Evolutionary conservation across 2,113 vertebrate species (phyloP).

Genomic region (Harpagus bidentatus): DNA sequence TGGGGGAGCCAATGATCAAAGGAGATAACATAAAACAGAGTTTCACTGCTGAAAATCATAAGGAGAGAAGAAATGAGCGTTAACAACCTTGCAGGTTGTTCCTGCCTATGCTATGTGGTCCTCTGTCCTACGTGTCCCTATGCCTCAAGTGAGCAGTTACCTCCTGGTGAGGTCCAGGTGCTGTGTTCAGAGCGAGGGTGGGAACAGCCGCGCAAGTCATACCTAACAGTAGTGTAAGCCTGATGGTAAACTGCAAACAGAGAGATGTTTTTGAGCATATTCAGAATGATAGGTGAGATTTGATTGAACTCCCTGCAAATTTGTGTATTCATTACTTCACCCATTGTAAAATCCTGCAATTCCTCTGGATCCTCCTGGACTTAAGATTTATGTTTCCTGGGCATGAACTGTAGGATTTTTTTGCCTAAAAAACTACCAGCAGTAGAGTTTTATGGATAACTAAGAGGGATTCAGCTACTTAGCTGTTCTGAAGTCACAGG

Average conservation of each 20-base stretch:
- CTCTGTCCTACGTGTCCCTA: background rate
- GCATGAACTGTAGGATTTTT: background rate
- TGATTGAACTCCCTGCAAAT: background rate
- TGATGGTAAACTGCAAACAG: background rate
- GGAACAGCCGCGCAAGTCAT: background rate
- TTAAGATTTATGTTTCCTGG: background rate
- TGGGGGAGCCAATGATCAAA: background rate
- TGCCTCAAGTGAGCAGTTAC: rapidly evolving
- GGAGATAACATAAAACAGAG: background rate
- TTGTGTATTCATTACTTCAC: background rate
- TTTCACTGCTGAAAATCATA: background rate
- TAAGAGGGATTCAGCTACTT: background rate
- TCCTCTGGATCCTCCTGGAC: background rate
- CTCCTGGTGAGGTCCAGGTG: background rate
- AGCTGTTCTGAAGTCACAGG: background rate
- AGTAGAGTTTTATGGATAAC: background rate
- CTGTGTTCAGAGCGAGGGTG: rapidly evolving
- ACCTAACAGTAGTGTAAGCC: background rate
- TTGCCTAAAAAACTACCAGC: background rate
- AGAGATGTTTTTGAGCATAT: background rate
- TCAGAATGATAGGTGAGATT: background rate
- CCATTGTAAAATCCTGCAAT: background rate
- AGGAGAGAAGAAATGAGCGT: background rate
- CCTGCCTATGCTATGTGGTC: background rate
- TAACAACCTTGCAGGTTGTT: background rate